A percentile compares a stretch with the other conserved stretches of the same genome.
These are phyloP conservation scores for Chrysaora quinquecirrha DNA, from an alignment of 30 jellyfish, hydroid and myxozoan genomes.

Conservation along the genomic window DNA sequence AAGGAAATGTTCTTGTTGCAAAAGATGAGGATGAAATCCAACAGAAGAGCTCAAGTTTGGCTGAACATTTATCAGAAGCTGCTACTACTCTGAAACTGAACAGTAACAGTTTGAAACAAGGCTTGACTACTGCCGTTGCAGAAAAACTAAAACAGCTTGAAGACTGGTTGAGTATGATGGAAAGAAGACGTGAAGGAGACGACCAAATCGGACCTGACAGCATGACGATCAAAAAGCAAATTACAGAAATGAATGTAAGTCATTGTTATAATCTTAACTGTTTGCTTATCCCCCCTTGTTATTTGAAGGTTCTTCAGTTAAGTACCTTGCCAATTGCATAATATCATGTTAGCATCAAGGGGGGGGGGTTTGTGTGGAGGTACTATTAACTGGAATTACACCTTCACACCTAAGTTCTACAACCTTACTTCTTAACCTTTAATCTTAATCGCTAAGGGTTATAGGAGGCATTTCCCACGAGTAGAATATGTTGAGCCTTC, in stretches of 20 bases:
- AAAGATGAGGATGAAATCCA: conserved; percentile 38
- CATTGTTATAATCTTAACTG: too few species aligned
- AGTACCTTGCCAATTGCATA: too few species aligned
- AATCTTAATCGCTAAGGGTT: too few species aligned
- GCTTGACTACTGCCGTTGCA: conserved; percentile 28
- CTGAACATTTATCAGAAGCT: conserved; percentile 46
- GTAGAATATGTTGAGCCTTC: too few species aligned
- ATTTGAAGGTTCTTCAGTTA: too few species aligned
- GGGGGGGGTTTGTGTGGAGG: too few species aligned
- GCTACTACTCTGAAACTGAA: conserved; percentile 19
- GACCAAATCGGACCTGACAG: conserved; percentile 85
- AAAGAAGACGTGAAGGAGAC: conserved; percentile 72
- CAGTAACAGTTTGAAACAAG: conserved; percentile 42
- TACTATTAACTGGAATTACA: too few species aligned
- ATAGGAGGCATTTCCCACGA: too few species aligned
- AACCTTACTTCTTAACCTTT: too few species aligned
- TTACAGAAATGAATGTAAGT: conserved; percentile 86
- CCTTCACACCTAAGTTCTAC: too few species aligned
- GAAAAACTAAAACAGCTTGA: conserved; percentile 59
- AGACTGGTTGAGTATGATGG: conserved; percentile 82
- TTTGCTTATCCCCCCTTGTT: too few species aligned
- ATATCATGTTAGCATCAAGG: too few species aligned
- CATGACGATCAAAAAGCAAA: conserved; percentile 75
- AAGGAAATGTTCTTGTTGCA: not conserved
- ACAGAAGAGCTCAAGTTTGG: conserved; percentile 8